Evolutionary conservation across 2,113 vertebrate species (phyloP).

Genomic region (Chinchilla lanigera): DNA sequence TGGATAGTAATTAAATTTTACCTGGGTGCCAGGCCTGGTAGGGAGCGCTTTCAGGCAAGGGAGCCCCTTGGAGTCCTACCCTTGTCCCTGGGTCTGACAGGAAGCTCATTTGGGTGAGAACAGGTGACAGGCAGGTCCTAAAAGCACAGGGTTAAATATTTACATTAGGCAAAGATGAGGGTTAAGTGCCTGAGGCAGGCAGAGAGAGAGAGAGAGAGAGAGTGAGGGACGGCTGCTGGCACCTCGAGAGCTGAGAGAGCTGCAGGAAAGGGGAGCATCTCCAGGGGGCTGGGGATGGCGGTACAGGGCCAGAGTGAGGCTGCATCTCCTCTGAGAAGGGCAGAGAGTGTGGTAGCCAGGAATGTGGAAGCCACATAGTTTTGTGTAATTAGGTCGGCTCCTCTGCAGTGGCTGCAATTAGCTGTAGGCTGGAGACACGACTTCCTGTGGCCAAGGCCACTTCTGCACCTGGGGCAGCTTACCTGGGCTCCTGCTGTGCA

Average conservation of each 20-base stretch:
- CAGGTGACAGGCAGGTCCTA: constrained; percentile 74
- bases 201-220: neutral
- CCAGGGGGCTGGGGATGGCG: neutral
- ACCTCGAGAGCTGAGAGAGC: neutral
- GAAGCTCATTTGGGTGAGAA: constrained; percentile 12
- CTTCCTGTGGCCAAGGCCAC: constrained; percentile 70
- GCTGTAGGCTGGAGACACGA: constrained; percentile 59
- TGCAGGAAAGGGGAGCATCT: neutral
- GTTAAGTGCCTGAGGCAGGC: constrained; percentile 72
- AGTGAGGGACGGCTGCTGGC: neutral
- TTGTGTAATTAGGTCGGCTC: constrained; percentile 69
- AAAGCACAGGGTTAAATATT: constrained; percentile 75
- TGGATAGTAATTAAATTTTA: neutral
- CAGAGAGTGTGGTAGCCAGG: constrained; percentile 44
- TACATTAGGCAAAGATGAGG: constrained; percentile 69
- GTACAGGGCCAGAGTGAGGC: neutral
- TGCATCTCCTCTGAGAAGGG: neutral
- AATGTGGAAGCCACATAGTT: constrained; percentile 77
- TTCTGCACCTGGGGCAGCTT: constrained; percentile 75
- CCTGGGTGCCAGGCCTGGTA: neutral
- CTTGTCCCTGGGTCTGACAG: neutral
- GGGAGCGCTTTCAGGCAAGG: neutral
- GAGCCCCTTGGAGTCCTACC: neutral
- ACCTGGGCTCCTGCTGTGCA: constrained; percentile 73
- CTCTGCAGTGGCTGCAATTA: constrained; percentile 68